Conservation (phyloP, 2,797 vertebrate species). For the Xenentodon cancila region DNA sequence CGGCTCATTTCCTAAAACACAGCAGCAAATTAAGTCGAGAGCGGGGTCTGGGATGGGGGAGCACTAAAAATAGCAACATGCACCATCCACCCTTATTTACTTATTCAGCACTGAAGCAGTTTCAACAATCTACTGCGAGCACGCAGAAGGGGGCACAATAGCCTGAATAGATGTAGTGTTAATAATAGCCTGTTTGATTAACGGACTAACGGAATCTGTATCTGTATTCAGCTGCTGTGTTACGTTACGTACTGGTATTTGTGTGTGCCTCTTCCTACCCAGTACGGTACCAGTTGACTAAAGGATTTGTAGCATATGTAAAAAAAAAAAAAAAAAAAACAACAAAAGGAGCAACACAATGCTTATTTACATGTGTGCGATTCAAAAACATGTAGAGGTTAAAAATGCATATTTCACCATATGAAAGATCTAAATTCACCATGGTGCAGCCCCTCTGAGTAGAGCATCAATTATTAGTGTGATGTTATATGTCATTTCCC, state of each 20-base stretch:
- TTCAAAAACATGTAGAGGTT: neutral
- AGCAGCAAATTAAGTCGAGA: constrained; percentile 73
- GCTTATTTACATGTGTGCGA: no score
- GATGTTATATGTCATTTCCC: constrained; percentile 40
- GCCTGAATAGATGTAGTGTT: constrained; percentile 38
- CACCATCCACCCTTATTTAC: constrained; percentile 62
- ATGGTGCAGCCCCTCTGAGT: constrained; percentile 6
- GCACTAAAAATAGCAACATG: constrained; percentile 72
- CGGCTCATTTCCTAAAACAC: constrained; percentile 80
- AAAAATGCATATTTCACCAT: neutral
- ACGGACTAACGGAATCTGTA: constrained; percentile 40
- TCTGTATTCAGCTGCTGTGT: constrained; percentile 24
- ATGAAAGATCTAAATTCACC: neutral
- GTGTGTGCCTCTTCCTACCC: neutral
- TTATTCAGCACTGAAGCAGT: constrained; percentile 52
- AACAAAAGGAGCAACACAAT: no score
- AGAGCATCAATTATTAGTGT: constrained; percentile 38
- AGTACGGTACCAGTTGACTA: neutral
- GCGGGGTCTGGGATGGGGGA: constrained; percentile 20
- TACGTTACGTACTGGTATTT: constrained; percentile 27
- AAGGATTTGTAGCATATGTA: neutral
- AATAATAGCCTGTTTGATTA: constrained; percentile 59
- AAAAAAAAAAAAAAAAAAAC: neutral
- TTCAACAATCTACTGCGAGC: constrained; percentile 42
- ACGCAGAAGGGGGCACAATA: constrained; percentile 16